Percentiles rank a stretch among this genome's conserved stretches.
Conservation (phyloP, 2,888 invertebrate species). For the Chloroclystis v-ata region DNA sequence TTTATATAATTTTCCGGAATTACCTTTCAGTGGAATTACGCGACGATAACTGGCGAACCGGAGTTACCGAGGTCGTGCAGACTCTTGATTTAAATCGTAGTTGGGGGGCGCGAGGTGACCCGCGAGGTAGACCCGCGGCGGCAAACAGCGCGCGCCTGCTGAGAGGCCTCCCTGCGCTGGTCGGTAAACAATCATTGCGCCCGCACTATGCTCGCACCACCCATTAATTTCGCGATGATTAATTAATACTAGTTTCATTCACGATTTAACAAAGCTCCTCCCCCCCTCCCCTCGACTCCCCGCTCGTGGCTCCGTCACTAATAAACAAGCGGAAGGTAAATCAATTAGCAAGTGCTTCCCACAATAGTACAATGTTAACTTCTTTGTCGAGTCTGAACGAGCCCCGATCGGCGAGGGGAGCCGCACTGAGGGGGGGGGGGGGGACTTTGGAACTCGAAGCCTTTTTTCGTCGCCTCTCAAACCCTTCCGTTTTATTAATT, state of each 20-base stretch:
- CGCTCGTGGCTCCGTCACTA: neutral
- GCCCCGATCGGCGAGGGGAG: neutral
- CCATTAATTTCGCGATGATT: neutral
- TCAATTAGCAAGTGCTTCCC: constrained; percentile 6
- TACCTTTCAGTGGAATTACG: no score
- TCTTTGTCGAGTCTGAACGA: neutral
- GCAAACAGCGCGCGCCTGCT: no score
- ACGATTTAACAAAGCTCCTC: neutral
- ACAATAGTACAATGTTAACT: constrained; percentile 10
- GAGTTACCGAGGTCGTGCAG: neutral
- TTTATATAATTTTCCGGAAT: neutral
- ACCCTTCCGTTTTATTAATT: constrained; percentile 32
- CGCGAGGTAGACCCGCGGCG: no score
- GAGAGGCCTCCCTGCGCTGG: neutral
- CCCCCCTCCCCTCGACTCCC: neutral
- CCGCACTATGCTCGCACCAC: no score
- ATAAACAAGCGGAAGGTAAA: neutral
- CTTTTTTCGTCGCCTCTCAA: constrained; percentile 23
- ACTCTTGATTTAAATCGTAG: no score
- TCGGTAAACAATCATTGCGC: no score
- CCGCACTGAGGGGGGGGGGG: neutral
- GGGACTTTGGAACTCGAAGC: constrained; percentile 21
- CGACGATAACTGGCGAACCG: neutral
- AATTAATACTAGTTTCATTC: constrained; percentile 2
- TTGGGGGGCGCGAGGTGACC: no score